Base-by-base conservation (phyloP, 2,797 vertebrate genomes). In the Micromesistius poutassou region DNA sequence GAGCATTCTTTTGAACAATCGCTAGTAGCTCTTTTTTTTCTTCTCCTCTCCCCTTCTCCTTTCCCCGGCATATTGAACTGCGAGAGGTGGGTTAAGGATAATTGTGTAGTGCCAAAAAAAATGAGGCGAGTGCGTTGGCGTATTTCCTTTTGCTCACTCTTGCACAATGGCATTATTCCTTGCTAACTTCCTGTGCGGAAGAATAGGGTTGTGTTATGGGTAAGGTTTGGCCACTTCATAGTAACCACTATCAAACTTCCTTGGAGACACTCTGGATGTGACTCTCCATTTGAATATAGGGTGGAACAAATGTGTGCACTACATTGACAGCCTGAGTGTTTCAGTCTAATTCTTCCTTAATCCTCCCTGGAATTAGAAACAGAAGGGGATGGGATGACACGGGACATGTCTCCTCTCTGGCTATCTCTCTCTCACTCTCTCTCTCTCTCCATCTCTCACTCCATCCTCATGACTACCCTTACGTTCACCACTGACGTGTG, bases 1-100 rank as follows among this genome's bases (percentile, higher is more conserved):
- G 73, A 74, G 76, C 79, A 74, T 87, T 91, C 80, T 85, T 87
- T 71, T 30, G 79, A 83, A 89, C 88, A 88, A 90, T 86, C 77
- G 84, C 66, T 77, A 77, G 73, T 55, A 72, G 80, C 82, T 87
- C 79, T 84, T 78, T 78, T 78, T 76, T 71, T 76, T 42, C 40
- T 33, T 13, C 62, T 68, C 4, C 62, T 68, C 25, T n/a, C 22
- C 4, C 55, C 22, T 62, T 62, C n/a, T 9, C 55, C 22, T 62
- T 62, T 62, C 55, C n/a, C 5, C n/a, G 55, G 66, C 46, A 70
- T 46, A 80, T 82, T 82, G 75, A 85, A 74, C 28, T 50, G 71
- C 19, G 78, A 78, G 84, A 73, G 85, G 85, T 81, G 72, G 77
- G 28, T 38, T 46, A 16, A 46, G 30, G 31, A 71, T 71, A 22